Evolutionary conservation across 64 coral and sea anemone genomes (phyloP).

Genomic region (Porites lutea): DNA sequence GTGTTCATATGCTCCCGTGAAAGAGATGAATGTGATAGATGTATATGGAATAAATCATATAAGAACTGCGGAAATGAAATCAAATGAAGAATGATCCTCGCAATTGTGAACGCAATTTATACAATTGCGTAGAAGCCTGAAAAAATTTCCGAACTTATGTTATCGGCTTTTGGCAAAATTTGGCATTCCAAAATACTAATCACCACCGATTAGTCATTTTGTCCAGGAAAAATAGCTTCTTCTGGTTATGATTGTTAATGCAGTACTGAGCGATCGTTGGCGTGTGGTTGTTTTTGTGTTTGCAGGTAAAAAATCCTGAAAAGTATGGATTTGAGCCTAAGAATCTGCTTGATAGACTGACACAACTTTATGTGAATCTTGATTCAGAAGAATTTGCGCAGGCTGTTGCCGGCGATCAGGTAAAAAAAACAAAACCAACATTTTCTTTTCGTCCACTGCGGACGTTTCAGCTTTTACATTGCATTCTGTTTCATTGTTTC

Average conservation of each 20-base stretch:
- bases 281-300: background rate
- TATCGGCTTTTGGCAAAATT: no score
- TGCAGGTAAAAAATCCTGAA: conserved; percentile 94
- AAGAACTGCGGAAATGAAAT: no score
- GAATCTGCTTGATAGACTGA: conserved; percentile 79
- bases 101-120: no score
- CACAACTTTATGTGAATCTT: conserved; percentile 93
- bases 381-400: conserved; percentile 87
- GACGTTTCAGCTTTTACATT: background rate
- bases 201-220: no score
- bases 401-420: conserved; percentile 94
- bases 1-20: no score
- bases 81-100: no score
- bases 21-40: no score
- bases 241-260: background rate
- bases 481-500: conserved; percentile 3
- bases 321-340: conserved; percentile 99
- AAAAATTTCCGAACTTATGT: no score
- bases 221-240: background rate
- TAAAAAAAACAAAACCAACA: conserved; percentile 18
- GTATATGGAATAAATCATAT: no score
- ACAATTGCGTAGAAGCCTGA: no score
- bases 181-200: no score
- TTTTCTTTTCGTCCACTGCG: background rate
- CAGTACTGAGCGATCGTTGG: no score